A percentile compares a stretch with the other conserved stretches of the same genome.
phyloP scores from a whole-genome alignment of 2,113 vertebrate genomes.

The Tursiops truncatus region DNA sequence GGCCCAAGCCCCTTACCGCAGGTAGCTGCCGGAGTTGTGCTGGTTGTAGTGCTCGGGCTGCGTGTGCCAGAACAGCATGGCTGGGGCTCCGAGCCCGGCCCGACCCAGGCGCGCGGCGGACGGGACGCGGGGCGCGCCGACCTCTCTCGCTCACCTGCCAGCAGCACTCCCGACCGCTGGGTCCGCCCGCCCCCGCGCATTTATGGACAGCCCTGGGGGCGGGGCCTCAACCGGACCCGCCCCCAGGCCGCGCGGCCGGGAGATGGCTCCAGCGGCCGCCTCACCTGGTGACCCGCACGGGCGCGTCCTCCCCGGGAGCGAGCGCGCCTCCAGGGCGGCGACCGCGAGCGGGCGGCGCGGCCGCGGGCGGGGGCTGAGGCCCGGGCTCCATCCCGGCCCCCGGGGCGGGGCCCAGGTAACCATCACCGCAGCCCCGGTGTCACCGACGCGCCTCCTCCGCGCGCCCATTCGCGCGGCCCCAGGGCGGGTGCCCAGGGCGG shows the following conservation, averaged over 20 bases:
- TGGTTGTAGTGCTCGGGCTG: conserved; percentile 94
- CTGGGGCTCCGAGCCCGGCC: conserved; percentile 59
- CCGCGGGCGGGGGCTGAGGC: background rate
- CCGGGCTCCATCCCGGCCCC: background rate
- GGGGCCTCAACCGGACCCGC: background rate
- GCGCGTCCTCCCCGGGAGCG: background rate
- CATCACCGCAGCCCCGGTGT: accelerated
- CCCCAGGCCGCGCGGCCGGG: background rate
- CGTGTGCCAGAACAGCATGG: conserved; percentile 94
- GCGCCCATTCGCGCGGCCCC: too few species aligned
- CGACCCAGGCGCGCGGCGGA: background rate
- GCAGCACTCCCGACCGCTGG: accelerated
- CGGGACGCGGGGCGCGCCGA: background rate
- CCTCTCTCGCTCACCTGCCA: accelerated
- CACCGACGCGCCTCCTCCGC: background rate
- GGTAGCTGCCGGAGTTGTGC: conserved; percentile 87
- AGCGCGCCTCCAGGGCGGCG: background rate
- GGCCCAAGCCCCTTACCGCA: conserved; percentile 87
- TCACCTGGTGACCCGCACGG: background rate
- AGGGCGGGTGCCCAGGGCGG: background rate
- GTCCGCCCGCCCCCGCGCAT: accelerated
- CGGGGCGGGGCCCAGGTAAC: background rate
- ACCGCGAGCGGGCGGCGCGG: accelerated
- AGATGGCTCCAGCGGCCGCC: background rate
- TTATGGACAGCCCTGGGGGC: conserved; percentile 40